Conservation (phyloP, 2,888 invertebrate species). For the Glyphotaelius pellucidus region DNA sequence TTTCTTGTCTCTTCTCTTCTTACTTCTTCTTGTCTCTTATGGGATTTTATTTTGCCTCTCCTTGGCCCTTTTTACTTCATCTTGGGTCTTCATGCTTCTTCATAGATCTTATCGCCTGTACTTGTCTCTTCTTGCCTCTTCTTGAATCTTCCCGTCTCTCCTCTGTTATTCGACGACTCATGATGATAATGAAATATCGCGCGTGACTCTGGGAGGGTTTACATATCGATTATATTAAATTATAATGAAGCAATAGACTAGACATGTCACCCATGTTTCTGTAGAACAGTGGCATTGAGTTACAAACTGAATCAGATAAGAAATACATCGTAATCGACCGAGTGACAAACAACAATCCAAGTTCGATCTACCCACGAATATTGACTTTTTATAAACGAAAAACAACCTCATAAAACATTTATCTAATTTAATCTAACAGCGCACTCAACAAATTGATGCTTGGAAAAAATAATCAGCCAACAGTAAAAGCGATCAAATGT, state of each 20-base stretch:
- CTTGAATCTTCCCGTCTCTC: no score
- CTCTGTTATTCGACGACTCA: no score
- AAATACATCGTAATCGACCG: background rate
- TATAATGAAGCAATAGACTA: background rate
- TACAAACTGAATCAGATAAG: background rate
- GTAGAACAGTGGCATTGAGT: background rate
- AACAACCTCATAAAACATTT: background rate
- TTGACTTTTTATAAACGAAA: conserved; percentile 2
- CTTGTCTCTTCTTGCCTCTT: no score
- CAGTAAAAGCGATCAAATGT: background rate
- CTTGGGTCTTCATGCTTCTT: no score
- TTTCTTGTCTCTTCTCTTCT: no score
- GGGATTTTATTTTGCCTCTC: no score
- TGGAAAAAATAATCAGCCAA: conserved; percentile 2
- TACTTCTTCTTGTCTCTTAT: no score
- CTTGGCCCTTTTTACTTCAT: no score
- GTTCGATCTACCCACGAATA: background rate
- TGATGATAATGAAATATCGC: background rate
- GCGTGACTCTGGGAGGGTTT: background rate
- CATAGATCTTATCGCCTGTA: no score
- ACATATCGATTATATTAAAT: background rate
- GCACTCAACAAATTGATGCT: background rate
- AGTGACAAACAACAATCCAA: background rate
- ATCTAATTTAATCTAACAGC: background rate
- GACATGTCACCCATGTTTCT: background rate